Percentiles rank a stretch among this genome's conserved stretches.
phyloP scores from a whole-genome alignment of 2,888 invertebrate genomes.

The Sinelater perroti region DNA sequence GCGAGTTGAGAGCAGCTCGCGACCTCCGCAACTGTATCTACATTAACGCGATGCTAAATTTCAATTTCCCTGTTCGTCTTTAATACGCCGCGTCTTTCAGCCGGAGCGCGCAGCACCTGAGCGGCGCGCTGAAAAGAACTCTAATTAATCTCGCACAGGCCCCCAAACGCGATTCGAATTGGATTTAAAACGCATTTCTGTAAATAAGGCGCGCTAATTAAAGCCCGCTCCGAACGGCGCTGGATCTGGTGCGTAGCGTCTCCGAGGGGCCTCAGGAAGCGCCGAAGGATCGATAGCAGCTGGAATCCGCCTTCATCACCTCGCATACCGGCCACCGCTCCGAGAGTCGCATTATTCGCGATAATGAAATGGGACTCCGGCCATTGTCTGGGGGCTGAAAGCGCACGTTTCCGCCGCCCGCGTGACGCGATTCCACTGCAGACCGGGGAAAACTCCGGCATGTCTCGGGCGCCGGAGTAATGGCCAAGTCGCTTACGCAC shows the following conservation, averaged over 20 bases:
- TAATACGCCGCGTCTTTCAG: neutral
- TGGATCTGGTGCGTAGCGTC: conserved; percentile 38
- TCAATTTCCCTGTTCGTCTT: conserved; percentile 6
- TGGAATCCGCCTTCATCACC: conserved; percentile 37
- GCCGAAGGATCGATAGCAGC: conserved; percentile 36
- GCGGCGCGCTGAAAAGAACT: conserved; percentile 6
- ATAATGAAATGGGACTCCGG: conserved; percentile 41
- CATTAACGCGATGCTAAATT: conserved; percentile 9
- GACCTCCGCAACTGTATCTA: neutral
- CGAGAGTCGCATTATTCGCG: conserved; percentile 40
- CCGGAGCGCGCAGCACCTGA: no score
- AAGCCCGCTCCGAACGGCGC: conserved; percentile 32
- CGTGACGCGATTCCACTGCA: conserved; percentile 33
- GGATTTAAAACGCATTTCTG: conserved; percentile 20
- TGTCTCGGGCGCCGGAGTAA: conserved; percentile 16
- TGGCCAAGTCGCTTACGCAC: conserved; percentile 10
- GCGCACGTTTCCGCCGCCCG: conserved; percentile 37
- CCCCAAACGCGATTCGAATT: conserved; percentile 26
- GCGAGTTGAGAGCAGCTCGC: conserved; percentile 1
- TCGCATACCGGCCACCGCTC: conserved; percentile 39
- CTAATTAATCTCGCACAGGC: conserved; percentile 20
- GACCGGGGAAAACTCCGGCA: conserved; percentile 27
- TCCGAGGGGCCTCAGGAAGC: conserved; percentile 37
- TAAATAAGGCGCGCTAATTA: conserved; percentile 30
- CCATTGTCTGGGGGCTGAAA: conserved; percentile 40